phyloP scores from a whole-genome alignment of 2,113 vertebrate species.

The Cacatua alba region DNA sequence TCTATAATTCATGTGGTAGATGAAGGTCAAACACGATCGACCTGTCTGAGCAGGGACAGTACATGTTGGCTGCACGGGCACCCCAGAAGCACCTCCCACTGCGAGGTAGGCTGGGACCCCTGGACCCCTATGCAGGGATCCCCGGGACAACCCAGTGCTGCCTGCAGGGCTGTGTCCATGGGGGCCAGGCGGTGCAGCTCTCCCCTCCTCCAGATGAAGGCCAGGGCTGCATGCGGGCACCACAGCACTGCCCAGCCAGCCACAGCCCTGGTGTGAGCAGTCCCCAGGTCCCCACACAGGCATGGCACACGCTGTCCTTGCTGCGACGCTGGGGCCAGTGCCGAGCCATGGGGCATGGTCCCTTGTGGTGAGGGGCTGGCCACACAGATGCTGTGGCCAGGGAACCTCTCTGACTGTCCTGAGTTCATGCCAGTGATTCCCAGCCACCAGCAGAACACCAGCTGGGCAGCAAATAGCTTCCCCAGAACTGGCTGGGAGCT shows the following conservation, averaged over 20 bases:
- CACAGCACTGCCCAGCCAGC: rapidly evolving
- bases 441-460: background rate
- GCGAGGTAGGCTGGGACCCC: background rate
- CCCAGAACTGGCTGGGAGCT: background rate
- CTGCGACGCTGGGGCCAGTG: rapidly evolving
- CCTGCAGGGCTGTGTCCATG: background rate
- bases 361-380: background rate
- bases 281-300: no score
- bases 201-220: background rate
- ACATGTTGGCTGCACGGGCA: rapidly evolving
- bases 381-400: rapidly evolving
- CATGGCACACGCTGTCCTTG: background rate
- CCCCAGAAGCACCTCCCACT: background rate
- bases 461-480: background rate
- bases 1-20: background rate
- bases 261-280: background rate
- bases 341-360: rapidly evolving
- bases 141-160: background rate
- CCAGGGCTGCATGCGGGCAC: background rate
- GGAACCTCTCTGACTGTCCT: rapidly evolving
- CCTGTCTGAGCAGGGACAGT: background rate
- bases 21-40: constrained; percentile 35
- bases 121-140: background rate
- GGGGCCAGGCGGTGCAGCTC: background rate
- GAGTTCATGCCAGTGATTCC: background rate